Evolutionary conservation across 1,140 invertebrate genomes (phyloP), one percentile per base, ranked within the genome.

Genomic region (Bombus impatiens): DNA sequence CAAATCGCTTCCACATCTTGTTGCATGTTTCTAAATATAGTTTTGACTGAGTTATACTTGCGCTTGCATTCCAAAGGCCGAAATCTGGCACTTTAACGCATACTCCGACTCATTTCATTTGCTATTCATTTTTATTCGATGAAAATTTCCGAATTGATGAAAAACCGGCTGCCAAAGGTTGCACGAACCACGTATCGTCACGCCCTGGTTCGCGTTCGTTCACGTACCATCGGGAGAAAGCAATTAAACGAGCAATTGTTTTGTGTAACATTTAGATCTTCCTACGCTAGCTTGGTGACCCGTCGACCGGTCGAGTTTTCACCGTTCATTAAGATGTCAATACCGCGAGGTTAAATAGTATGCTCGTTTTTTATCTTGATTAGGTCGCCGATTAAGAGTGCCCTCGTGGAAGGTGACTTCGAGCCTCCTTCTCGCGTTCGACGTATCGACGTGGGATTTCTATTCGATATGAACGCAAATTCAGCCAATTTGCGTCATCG

Each of bases 301-400:
- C 75, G 44, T 47, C 44, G 8, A 3, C 13, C 25, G 89, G 18
- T 37, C 35, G 35, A 68, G 67, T 68, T 93, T 91, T 92, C 90
- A 92, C 92, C 92, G 86, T 88, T 93, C 92, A 93, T 94, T 93
- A 94, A 94, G 82, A 93, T 92, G 93, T 93, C 92, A 94, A 94
- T 94, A 92, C 80, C 88, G 84, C 57, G 87, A 88, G 94, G 94
- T 95, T 93, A 95, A 95, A 78, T 92, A 65, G 76, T 42, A 35
- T 6, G 90, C 90, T 92, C 87, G 89, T 92, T 92, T 76, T 86
- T 88, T 82, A 89, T 91, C 70, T 68, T 84, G 82, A 89, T 92
- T 93, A 90, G 80, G 44, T 62, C 88, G 85, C 28, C 87, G 86
- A 89, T 90, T 84, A 84, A 35, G 40, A 3, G n/a, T 22, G 8